A percentile compares a stretch with the other conserved stretches of the same genome.
Conservation (phyloP, 2,888 invertebrate genomes). For the Ctena decussata region DNA sequence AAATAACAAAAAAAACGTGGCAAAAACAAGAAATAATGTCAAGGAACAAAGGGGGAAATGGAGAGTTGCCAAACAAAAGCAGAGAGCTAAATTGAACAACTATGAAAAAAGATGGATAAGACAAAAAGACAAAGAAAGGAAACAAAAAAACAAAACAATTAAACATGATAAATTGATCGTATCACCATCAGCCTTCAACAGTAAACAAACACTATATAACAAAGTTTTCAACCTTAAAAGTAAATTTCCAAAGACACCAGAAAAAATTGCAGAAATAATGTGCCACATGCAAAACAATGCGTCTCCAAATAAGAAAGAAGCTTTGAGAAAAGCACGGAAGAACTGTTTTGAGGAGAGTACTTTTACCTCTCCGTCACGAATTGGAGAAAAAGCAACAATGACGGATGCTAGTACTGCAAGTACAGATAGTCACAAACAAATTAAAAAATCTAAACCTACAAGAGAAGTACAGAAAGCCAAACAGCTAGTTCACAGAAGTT, state of each 20-base stretch:
- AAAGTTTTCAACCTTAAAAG: neutral
- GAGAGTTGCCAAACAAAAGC: slow-evolving; percentile 13
- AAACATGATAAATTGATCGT: no score
- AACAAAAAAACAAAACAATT: neutral
- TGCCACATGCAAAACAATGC: neutral
- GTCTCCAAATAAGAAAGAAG: neutral
- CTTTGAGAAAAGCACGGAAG: neutral
- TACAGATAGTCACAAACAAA: no score
- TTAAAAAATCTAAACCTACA: no score
- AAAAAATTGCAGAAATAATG: neutral
- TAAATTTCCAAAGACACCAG: neutral
- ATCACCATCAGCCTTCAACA: neutral
- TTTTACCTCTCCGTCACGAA: no score
- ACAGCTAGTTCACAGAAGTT: neutral
- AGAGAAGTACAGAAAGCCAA: no score
- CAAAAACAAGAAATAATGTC: neutral
- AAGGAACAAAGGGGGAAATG: neutral
- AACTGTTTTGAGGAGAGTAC: neutral
- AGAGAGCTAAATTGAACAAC: neutral
- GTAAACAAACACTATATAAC: neutral
- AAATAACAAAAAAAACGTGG: neutral
- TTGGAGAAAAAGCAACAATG: no score
- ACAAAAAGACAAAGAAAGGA: neutral
- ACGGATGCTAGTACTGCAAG: no score
- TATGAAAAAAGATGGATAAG: slow-evolving; percentile 12